Base-by-base conservation (phyloP, 2,113 vertebrate genomes). In the Marmota flaviventris region DNA sequence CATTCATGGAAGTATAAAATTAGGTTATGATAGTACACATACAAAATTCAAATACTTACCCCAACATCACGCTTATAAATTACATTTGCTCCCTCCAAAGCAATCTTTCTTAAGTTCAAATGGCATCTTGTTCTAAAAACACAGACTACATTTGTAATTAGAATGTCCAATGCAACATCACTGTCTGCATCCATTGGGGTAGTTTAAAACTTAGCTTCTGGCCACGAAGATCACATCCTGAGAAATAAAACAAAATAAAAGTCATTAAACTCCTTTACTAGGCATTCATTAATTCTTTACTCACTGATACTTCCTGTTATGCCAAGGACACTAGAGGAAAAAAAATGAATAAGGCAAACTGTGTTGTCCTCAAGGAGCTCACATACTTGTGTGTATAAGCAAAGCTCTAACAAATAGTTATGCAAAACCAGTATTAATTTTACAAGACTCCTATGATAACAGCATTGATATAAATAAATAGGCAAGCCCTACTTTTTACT, bases 41-140 rank as follows among this genome's bases (percentile, higher is more conserved):
- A 67, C 58, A 76, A 98, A 96, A 79, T 83, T 93, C 73, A 81
- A 63, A 95, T 92, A 98, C 99, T 99, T 98, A 99, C 99, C 99
- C 99, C 99, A 89, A 99, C 99, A 98, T 99, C 99, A 85, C 99
- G 99, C 98, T 99, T 99, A 98, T 99, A 99, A 98, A 99, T 99
- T 90, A 99, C 99, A 95, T 99, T 99, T 98, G 97, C 98, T 97
- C 99, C 99, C 91, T 99, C 99, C 97, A 99, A 99, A 85, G 99
- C 99, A 39, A 99, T 99, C 96, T 99, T 99, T 96, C 99, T 99
- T 97, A 99, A 98, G 98, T 99, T 99, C 98, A 99, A 99, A 99
- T 99, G 99, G 97, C 99, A 99, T 99, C 99, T 99, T 98, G 99
- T 99, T 99, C 99, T 99, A 98, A 99, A 99, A 95, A 99, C 99